Evolutionary conservation across 2,888 invertebrate genomes (phyloP).

Genomic region (Cheilosia grossa): DNA sequence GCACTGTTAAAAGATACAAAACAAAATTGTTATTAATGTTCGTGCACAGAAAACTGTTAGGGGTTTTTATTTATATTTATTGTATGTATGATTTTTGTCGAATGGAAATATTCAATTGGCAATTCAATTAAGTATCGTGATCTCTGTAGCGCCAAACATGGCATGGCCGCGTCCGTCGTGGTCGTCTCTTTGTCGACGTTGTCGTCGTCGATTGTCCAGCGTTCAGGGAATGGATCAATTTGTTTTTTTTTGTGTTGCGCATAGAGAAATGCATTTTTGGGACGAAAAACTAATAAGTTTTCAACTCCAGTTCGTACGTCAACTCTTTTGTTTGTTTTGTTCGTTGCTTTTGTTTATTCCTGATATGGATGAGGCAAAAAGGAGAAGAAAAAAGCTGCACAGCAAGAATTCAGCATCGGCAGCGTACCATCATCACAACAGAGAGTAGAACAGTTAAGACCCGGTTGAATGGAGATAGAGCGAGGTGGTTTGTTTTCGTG

Average conservation of each 20-base stretch:
- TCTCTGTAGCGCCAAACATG: constrained; percentile 66
- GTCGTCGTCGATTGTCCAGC: constrained; percentile 21
- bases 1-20: constrained; percentile 78
- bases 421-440: constrained; percentile 23
- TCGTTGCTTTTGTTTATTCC: constrained; percentile 7
- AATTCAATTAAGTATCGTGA: constrained; percentile 72
- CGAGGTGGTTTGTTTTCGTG: background rate
- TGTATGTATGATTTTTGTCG: constrained; percentile 19
- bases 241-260: constrained; percentile 35
- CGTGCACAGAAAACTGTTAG: constrained; percentile 68
- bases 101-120: constrained; percentile 66
- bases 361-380: constrained; percentile 11
- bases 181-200: no score
- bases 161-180: constrained; percentile 28
- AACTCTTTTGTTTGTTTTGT: constrained; percentile 56
- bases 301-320: constrained; percentile 19
- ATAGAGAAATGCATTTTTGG: constrained; percentile 55
- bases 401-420: constrained; percentile 28
- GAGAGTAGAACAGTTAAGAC: constrained; percentile 47
- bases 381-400: constrained; percentile 37
- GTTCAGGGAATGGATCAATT: constrained; percentile 60
- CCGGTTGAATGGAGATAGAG: constrained; percentile 40
- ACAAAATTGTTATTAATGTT: constrained; percentile 54
- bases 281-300: background rate
- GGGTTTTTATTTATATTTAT: constrained; percentile 43